Evolutionary conservation across 92 coral and sea anemone genomes (phyloP).

Genomic region (Pocillopora meandrina): DNA sequence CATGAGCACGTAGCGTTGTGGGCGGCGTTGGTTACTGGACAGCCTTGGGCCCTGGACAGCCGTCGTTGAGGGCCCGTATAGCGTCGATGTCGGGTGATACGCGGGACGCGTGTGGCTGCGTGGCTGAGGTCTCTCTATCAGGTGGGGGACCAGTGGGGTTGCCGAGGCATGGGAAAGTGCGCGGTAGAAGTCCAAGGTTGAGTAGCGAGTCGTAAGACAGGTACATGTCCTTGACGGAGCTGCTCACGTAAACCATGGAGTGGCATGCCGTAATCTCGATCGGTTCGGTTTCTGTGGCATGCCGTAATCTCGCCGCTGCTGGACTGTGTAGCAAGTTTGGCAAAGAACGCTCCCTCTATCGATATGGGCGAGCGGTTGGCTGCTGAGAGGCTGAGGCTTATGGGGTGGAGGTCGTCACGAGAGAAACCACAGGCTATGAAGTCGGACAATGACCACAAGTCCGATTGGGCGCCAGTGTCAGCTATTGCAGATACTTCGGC

Average conservation of each 20-base stretch:
- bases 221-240: conserved; percentile 67
- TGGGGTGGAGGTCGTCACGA: conserved; percentile 47
- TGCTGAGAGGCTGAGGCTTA: conserved; percentile 59
- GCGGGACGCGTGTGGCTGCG: background rate
- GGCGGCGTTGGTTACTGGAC: conserved; percentile 18
- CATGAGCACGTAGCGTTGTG: conserved; percentile 46
- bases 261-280: no score
- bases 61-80: conserved; percentile 50
- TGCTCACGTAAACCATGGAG: conserved; percentile 75
- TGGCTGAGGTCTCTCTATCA: conserved; percentile 1
- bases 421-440: conserved; percentile 64
- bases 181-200: conserved; percentile 60
- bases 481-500: conserved; percentile 62
- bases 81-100: conserved; percentile 31
- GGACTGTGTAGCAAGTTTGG: conserved; percentile 49
- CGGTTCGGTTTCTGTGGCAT: no score
- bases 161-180: conserved; percentile 29
- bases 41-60: conserved; percentile 44
- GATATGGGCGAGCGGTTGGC: conserved; percentile 85
- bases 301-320: conserved; percentile 45
- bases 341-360: conserved; percentile 83
- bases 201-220: conserved; percentile 70
- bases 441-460: conserved; percentile 62
- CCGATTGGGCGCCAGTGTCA: conserved; percentile 62
- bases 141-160: background rate